Base-by-base conservation (phyloP, 2,888 invertebrate genomes). In the Tetramorium bicarinatum region DNA sequence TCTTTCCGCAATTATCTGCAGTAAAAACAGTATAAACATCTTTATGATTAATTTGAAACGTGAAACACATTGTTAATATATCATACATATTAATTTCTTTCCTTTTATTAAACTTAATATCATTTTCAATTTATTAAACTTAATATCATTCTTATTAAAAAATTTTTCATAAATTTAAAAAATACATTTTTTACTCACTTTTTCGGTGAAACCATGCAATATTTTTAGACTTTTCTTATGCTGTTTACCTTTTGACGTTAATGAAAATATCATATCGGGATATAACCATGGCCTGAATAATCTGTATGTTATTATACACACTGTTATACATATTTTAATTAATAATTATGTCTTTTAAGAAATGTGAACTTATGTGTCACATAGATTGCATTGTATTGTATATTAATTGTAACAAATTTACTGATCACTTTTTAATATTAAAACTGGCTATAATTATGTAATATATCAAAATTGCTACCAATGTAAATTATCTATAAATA, bases 401-500 rank as follows among this genome's bases (percentile, higher is more conserved):
- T 38, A 18, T 34, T 3, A 15, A 25, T 47, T 67, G 18, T 1
- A 34, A 47, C 3, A 67, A 8, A 2, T 18, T 29, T 25, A 44
- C 7, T 34, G 4, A 34, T 34, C 15, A 11, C 21, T 21, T 13
- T 2, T 11, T 29, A 15, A 59, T 59, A 29, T 59, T 59, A 18
- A 62, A 38, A n/a, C n/a, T 38, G 38, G 9, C 3, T 15, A 11
- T 18, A 29, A 34, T 7, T 29, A 34, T 38, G 11, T 18, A 15
- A 41, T 44, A 1, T n/a, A 25, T 66, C 1, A 47, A 29, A 66
- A 18, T 18, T 66, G 13, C 18, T 41, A 59, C 2, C 6, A 3
- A 44, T 44, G 15, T 52, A 21, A 44, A 44, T 84, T 88, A 91
- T 91, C 91, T 91, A 15, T 87, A 69, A 3, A 82, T 0, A 0